Evolutionary conservation across 2,888 invertebrate species (phyloP), one percentile per base, ranked within the genome.

Genomic region (Caenorhabditis parvicauda): DNA sequence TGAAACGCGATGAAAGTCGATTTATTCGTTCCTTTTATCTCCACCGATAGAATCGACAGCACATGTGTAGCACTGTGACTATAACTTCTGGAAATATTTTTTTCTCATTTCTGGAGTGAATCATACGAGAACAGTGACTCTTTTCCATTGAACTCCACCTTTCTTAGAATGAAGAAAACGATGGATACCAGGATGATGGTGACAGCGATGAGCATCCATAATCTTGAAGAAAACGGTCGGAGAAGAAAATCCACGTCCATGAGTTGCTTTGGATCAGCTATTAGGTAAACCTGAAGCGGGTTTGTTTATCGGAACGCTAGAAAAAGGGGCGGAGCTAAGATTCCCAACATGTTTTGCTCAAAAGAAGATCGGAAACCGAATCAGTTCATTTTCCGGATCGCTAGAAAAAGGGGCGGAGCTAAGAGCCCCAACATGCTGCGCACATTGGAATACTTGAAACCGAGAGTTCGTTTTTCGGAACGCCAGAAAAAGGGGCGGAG

Each of bases 1-100:
- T 61, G 61, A 28, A 57, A 61, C 7, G 61, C 56, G 54, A 61
- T 47, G 54, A 61, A 61, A 2, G 43, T 50, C 14, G 61, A 57
- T 45, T 54, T 57, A 35, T 35, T 38, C 17, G 42, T 29, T 24
- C 46, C 37, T 12, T 19, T 48, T 17, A 61, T 57, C 17, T 61
- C 61, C 25, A 61, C 43, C 54, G 47, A 57, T 57, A 12, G 61
- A 55, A n/a, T 47, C 22, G 47, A 42, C 5, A 61, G 45, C 19
- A 61, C 55, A 41, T 61, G 61, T 1, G 47, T 48, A 4, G 57
- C 45, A 22, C 49, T 57, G 25, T 49, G 51, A 29, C 57, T 49
- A n/a, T 54, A 22, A n/a, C 57, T 48, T 42, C 61, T 61, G 47
- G n/a, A 57, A 57, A 7, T 14, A 17, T 9, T 41, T 41, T 41